Evolutionary conservation across 35 echinoderm and acorn worm species (phyloP).

Genomic region (Lytechinus variegatus): DNA sequence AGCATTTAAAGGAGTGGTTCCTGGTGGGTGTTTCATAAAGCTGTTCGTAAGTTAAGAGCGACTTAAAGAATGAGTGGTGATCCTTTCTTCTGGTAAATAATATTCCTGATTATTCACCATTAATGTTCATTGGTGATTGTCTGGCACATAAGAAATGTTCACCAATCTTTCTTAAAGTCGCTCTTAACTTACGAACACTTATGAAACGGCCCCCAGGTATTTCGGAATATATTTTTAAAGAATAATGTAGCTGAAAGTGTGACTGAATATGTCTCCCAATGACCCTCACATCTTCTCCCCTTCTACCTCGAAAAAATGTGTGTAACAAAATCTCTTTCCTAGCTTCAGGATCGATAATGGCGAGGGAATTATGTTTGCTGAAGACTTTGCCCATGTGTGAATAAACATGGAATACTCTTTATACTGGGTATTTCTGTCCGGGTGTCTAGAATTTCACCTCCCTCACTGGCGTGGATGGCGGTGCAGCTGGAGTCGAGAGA

Average conservation of each 20-base stretch:
- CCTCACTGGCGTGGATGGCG: not conserved
- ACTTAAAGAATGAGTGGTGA: no score
- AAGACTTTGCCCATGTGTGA: constrained; percentile 10
- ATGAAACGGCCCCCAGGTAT: no score
- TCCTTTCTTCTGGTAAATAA: no score
- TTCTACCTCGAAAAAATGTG: not conserved
- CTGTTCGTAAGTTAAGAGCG: no score
- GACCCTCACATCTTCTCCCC: not conserved
- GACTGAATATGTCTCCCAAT: not conserved
- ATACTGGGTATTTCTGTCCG: not conserved
- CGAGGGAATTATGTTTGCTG: not conserved
- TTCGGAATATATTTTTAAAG: not conserved
- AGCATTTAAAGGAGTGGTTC: no score
- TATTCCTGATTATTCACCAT: no score
- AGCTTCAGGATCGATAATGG: not conserved
- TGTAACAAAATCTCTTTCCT: not conserved
- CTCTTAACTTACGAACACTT: no score
- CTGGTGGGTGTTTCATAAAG: no score
- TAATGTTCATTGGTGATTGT: no score
- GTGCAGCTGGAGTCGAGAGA: not conserved
- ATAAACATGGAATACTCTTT: not conserved
- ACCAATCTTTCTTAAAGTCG: no score
- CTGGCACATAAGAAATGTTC: no score
- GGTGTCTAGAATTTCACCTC: constrained; percentile 17
- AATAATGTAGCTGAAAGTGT: not conserved